phyloP scores from a whole-genome alignment of 2,888 invertebrate species.

The Hanleya hanleyi region DNA sequence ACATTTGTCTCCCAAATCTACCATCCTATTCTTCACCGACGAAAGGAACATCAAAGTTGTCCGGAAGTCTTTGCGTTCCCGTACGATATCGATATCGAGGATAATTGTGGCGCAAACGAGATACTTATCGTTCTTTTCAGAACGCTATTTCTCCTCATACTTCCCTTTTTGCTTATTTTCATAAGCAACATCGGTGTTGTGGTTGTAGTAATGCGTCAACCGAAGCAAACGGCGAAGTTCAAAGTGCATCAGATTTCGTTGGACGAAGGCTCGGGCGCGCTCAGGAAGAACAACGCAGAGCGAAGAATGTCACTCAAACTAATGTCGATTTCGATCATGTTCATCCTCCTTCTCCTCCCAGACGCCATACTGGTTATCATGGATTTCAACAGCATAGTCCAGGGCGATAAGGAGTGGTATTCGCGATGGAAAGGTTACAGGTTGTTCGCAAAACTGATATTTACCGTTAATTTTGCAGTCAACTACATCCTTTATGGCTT shows the following conservation, averaged over 20 bases:
- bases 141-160: background rate
- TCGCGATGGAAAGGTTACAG: background rate
- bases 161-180: background rate
- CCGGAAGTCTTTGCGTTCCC: background rate
- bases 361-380: background rate
- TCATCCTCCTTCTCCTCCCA: background rate
- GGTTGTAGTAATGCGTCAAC: background rate
- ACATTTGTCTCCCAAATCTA: background rate
- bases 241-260: background rate
- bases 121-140: background rate
- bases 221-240: background rate
- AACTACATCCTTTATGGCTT: background rate
- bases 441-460: background rate
- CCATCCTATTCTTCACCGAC: background rate
- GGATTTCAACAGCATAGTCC: background rate
- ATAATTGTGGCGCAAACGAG: background rate
- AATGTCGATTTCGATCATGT: background rate
- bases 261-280: too few relatives aligned
- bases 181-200: background rate
- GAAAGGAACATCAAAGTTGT: background rate
- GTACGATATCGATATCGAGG: background rate
- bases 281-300: background rate
- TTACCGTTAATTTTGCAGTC: background rate
- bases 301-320: background rate
- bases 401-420: background rate